Conservation (phyloP, 2,113 vertebrate genomes). For the Octodon degus region DNA sequence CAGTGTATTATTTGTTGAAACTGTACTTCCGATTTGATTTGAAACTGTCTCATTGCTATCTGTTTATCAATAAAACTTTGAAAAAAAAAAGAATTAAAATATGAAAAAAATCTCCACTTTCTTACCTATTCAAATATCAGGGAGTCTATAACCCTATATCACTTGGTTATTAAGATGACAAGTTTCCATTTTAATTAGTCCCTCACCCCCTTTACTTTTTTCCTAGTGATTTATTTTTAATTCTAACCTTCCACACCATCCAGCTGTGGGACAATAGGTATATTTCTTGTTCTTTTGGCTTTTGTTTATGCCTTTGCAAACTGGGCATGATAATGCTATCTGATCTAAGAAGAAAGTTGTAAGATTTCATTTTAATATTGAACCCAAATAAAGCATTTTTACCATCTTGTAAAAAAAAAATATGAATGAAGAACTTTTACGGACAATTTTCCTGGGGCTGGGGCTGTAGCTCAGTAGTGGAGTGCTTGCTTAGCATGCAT, state of each 20-base stretch:
- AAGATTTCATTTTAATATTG: neutral
- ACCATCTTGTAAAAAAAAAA: neutral
- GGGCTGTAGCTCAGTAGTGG: too few species aligned
- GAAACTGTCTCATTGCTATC: too few species aligned
- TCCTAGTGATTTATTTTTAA: slow-evolving; percentile 7
- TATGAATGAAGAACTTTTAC: neutral
- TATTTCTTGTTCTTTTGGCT: neutral
- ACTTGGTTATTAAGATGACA: neutral
- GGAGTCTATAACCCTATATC: slow-evolving; percentile 19
- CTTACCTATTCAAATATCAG: slow-evolving; percentile 50
- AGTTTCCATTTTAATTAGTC: slow-evolving; percentile 32
- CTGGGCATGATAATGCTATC: neutral
- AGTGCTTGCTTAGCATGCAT: too few species aligned
- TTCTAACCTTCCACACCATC: neutral
- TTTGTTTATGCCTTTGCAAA: neutral
- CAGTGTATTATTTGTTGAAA: too few species aligned
- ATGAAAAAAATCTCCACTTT: slow-evolving; percentile 48
- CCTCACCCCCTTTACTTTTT: neutral
- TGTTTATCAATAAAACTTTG: too few species aligned
- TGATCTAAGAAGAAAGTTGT: neutral
- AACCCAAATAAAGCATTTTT: neutral
- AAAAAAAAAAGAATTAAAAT: slow-evolving; percentile 6
- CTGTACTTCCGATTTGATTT: too few species aligned
- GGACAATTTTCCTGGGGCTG: neutral
- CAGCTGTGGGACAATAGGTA: neutral